A percentile compares a stretch with the other conserved stretches of the same genome.
Evolutionary conservation across 1,140 invertebrate species (phyloP).

Genomic region (Drosophila funebris): DNA sequence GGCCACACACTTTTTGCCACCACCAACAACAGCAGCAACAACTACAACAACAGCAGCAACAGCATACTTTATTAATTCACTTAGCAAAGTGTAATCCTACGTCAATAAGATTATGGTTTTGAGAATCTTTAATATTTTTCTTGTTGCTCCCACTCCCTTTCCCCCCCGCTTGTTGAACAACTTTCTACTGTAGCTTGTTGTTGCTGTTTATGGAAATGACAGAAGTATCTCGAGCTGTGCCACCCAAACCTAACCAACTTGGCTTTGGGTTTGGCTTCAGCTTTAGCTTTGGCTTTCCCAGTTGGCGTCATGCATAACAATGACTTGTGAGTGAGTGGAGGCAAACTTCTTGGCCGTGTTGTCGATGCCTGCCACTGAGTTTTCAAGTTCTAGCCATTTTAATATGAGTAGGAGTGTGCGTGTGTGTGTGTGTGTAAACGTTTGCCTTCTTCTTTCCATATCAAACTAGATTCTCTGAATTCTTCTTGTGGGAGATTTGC

Average conservation of each 20-base stretch:
- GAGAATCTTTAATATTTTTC: slow-evolving; percentile 80
- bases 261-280: slow-evolving; percentile 58
- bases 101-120: slow-evolving; percentile 83
- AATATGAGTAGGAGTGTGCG: slow-evolving; percentile 39
- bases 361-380: slow-evolving; percentile 13
- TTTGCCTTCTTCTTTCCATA: slow-evolving; percentile 47
- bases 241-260: slow-evolving; percentile 30
- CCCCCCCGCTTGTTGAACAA: too few relatives aligned
- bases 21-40: slow-evolving; percentile 14
- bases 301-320: slow-evolving; percentile 78
- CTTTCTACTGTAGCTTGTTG: slow-evolving; percentile 49
- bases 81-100: slow-evolving; percentile 83
- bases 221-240: slow-evolving; percentile 16
- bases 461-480: slow-evolving; percentile 44
- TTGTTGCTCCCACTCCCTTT: slow-evolving; percentile 33
- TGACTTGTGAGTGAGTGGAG: slow-evolving; percentile 59
- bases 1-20: slow-evolving; percentile 38
- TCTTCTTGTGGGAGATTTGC: slow-evolving; percentile 23
- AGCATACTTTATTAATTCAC: slow-evolving; percentile 80
- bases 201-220: slow-evolving; percentile 77
- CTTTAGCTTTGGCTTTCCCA: slow-evolving; percentile 59
- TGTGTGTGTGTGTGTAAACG: slow-evolving; percentile 38
- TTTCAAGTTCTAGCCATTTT: slow-evolving; percentile 63
- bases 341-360: slow-evolving; percentile 19
- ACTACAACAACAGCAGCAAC: slow-evolving; percentile 11